phyloP scores from a whole-genome alignment of 2,888 invertebrate species.

The Ctena decussata region DNA sequence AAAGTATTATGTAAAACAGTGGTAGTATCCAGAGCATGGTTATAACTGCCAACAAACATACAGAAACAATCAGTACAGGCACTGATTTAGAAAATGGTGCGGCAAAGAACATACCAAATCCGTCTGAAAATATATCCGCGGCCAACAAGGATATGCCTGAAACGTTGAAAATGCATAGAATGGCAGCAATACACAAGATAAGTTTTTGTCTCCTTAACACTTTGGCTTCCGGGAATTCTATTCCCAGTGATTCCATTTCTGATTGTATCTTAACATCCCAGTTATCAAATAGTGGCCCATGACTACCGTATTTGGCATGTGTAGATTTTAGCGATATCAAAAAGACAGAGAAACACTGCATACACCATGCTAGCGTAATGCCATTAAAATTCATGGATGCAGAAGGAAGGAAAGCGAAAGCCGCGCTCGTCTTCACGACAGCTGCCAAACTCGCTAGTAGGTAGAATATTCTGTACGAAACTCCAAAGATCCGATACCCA shows the following conservation, averaged over 20 bases:
- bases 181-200: neutral
- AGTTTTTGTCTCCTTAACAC: neutral
- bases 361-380: neutral
- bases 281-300: neutral
- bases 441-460: neutral
- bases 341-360: neutral
- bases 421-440: neutral
- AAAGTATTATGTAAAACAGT: neutral
- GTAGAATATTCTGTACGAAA: neutral
- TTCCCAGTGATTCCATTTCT: neutral
- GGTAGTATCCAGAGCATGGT: neutral
- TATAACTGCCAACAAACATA: neutral
- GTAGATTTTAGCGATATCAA: neutral
- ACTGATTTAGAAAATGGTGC: neutral
- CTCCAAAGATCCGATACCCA: neutral
- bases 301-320: neutral
- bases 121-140: neutral
- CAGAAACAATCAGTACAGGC: neutral
- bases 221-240: neutral
- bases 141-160: neutral
- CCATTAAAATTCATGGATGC: neutral
- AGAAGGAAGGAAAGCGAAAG: neutral
- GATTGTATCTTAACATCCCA: neutral
- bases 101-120: neutral
- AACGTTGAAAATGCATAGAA: neutral